These are phyloP conservation scores for Oenanthe melanoleuca DNA, from an alignment of 2,113 vertebrate species.

Conservation along the genomic window DNA sequence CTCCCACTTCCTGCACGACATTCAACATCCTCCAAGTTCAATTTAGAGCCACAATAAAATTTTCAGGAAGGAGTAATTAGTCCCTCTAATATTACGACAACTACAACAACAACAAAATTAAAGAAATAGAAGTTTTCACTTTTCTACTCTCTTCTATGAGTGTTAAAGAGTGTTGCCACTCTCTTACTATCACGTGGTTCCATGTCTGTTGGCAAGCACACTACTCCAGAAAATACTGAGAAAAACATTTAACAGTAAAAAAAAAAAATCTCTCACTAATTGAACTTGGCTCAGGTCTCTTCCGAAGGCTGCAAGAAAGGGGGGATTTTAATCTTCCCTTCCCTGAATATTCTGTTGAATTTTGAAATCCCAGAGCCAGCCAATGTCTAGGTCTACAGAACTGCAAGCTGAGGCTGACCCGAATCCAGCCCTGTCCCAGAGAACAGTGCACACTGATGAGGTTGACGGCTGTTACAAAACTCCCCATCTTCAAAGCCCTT, in stretches of 20 bases:
- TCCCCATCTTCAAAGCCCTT: neutral
- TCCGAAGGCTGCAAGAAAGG: neutral
- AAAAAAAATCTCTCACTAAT: neutral
- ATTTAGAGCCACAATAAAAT: neutral
- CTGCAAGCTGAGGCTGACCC: neutral
- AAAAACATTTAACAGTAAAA: neutral
- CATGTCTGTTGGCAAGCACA: neutral
- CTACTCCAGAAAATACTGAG: neutral
- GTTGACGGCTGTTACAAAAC: neutral
- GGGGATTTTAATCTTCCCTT: neutral
- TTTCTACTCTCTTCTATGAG: neutral
- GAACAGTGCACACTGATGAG: accelerated
- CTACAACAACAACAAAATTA: neutral
- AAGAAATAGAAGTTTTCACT: neutral
- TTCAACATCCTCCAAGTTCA: neutral
- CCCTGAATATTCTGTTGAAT: neutral
- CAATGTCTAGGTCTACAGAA: neutral
- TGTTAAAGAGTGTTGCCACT: neutral
- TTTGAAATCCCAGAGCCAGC: neutral
- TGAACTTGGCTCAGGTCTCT: neutral
- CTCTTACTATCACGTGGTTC: neutral
- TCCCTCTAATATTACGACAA: neutral
- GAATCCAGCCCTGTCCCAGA: neutral
- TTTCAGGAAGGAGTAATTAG: neutral
- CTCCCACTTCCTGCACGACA: neutral